Conservation (phyloP, 2,888 invertebrate species). For the Dolichopus griseipennis region DNA sequence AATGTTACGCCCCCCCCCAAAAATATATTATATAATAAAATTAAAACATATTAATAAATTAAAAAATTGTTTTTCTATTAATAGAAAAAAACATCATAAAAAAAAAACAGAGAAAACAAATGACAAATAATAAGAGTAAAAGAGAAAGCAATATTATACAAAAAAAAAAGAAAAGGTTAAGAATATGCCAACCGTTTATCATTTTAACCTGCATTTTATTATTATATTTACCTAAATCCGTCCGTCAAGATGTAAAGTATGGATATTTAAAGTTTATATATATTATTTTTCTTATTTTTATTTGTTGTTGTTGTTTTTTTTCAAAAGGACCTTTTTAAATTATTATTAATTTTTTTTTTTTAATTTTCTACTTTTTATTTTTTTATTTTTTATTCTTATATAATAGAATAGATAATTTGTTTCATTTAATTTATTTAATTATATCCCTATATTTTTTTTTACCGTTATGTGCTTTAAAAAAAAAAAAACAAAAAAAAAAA, state of each 20-base stretch:
- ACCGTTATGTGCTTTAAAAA: no score
- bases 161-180: constrained; percentile 1
- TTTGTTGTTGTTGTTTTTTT: not conserved
- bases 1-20: no score
- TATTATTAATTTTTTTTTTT: not conserved
- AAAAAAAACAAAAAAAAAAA: not conserved
- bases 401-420: no score
- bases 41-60: not conserved
- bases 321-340: not conserved
- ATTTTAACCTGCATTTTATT: not conserved
- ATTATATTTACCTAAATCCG: not conserved
- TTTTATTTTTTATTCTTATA: not conserved
- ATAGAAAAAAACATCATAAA: not conserved
- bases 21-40: not conserved
- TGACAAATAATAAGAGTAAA: no score
- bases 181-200: not conserved
- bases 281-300: no score
- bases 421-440: no score
- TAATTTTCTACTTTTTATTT: not conserved
- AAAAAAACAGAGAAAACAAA: no score
- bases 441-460: no score
- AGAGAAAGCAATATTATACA: no score
- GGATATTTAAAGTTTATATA: not conserved
- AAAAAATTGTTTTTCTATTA: constrained; percentile 1
- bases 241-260: not conserved